Conservation (phyloP, 2,113 vertebrate genomes). For the Corythornis cristatus region DNA sequence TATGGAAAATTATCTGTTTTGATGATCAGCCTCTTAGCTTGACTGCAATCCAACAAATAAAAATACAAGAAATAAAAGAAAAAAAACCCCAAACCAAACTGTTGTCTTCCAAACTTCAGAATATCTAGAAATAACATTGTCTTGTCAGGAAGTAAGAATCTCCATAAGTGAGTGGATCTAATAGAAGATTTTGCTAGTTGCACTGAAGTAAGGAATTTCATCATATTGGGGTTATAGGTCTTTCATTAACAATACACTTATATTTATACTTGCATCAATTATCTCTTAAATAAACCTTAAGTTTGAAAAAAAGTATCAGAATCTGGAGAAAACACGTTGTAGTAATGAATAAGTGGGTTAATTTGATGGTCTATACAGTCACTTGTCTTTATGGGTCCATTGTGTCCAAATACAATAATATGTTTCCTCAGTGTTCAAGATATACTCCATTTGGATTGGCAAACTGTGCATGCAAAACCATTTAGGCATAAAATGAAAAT, state of each 20-base stretch:
- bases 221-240: neutral
- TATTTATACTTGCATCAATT: neutral
- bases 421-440: neutral
- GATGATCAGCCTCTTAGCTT: neutral
- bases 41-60: neutral
- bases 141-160: neutral
- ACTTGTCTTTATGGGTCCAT: neutral
- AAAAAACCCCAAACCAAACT: neutral
- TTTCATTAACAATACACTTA: neutral
- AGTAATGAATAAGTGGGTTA: accelerated
- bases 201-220: neutral
- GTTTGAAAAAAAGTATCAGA: neutral
- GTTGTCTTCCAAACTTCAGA: neutral
- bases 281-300: neutral
- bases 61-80: no score
- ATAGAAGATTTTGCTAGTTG: neutral
- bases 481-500: neutral
- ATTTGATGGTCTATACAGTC: accelerated
- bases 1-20: neutral
- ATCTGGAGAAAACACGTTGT: neutral
- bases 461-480: neutral
- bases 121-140: neutral
- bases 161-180: neutral
- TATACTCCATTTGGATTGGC: neutral
- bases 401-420: neutral